Evolutionary conservation across 2,888 invertebrate species (phyloP).

Genomic region (Epirrita christyi): DNA sequence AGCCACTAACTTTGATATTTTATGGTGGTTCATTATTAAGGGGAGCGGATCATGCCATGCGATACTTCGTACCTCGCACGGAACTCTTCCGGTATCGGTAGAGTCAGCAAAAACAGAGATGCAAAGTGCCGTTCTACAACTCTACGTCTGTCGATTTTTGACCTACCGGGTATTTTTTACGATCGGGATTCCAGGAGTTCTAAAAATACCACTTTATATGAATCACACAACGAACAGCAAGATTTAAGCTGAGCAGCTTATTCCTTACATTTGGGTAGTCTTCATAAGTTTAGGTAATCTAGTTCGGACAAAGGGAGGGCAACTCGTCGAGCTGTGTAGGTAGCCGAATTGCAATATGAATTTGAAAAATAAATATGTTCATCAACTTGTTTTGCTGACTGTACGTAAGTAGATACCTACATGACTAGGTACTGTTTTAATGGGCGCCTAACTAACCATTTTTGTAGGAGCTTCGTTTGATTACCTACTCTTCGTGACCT

Average conservation of each 20-base stretch:
- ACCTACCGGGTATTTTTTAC: too few species aligned
- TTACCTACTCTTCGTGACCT: constrained; percentile 25
- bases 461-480: constrained; percentile 28
- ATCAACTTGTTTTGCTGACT: constrained; percentile 2
- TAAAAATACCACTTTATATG: too few species aligned
- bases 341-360: too few species aligned
- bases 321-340: too few species aligned
- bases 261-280: too few species aligned
- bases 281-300: too few species aligned
- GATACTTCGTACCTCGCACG: constrained; percentile 67
- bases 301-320: too few species aligned
- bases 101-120: constrained; percentile 10
- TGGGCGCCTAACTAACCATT: constrained; percentile 14
- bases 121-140: not conserved
- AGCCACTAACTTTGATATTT: constrained; percentile 37
- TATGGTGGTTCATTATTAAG: constrained; percentile 36
- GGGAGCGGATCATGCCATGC: constrained; percentile 45
- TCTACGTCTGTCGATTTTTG: not conserved
- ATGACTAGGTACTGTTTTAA: constrained; percentile 3
- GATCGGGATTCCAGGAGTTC: too few species aligned
- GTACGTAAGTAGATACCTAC: not conserved
- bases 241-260: too few species aligned
- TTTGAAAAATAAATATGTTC: too few species aligned
- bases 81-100: constrained; percentile 39
- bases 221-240: too few species aligned